Evolutionary conservation across 2,888 invertebrate genomes (phyloP), one percentile per base, ranked within the genome.

Genomic region (Hyppa rectilinea): DNA sequence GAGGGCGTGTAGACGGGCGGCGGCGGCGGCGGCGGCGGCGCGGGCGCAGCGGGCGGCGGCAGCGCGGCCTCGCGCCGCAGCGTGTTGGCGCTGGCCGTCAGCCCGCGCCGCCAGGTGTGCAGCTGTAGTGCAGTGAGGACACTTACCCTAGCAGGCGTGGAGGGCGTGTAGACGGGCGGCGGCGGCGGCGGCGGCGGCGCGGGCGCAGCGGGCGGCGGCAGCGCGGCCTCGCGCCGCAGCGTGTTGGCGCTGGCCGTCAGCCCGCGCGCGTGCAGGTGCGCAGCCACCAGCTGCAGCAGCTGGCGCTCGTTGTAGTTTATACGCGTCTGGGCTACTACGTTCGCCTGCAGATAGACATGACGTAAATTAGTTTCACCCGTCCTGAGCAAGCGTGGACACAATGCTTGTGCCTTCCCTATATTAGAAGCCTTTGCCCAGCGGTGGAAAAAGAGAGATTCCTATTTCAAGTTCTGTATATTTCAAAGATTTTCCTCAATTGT

Each of bases 291-390:
- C 91, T 99, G 98, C 83, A 99, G 97, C 45, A 99, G 95, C 92
- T 99, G 99, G 55, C 98, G 97, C 91, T 99, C 98, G 92, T 99
- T 99, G 96, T 98, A 99, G 88, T 98, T 98, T 74, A 99, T 99
- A 79, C 98, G 97, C 0, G 99, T 99, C 93, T 99, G 99, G 0
- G 99, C 99, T 0, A 99, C 99, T 55, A 99, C 98, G 93, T 99
- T 99, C 0, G 99, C 98, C 97, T 97, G 89, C 4, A 10, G 3
- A 61, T 12, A 14, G 10, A 67, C 31, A 50, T 14, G 2, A 14
- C 14, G n/a, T 45, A 4, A 45, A 23, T n/a, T 7, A 14, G 6
- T 47, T n/a, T n/a, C n/a, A n/a, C n/a, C n/a, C n/a, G n/a, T n/a
- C n/a, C n/a, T n/a, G n/a, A n/a, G n/a, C n/a, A n/a, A n/a, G n/a